phyloP scores from a whole-genome alignment of 2,113 vertebrate species.

The Corythoichthys haematopterus region DNA sequence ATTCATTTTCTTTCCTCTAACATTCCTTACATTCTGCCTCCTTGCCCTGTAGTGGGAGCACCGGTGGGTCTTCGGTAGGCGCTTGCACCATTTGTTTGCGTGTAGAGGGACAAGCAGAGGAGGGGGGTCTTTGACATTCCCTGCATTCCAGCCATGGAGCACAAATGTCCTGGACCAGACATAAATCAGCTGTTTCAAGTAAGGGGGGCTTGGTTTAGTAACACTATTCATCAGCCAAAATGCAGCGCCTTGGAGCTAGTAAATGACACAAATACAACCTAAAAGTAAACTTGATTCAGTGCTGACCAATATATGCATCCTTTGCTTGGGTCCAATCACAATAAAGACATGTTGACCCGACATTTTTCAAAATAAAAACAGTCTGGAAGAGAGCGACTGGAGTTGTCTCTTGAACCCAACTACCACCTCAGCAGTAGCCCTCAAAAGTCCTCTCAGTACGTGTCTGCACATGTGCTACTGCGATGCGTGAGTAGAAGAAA shows the following conservation, averaged over 20 bases:
- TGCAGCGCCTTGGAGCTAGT: conserved; percentile 27
- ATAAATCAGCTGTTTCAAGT: conserved; percentile 72
- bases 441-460: not conserved
- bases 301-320: conserved; percentile 25
- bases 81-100: conserved; percentile 65
- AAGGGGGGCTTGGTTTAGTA: conserved; percentile 11
- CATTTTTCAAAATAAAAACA: conserved; percentile 22
- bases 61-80: conserved; percentile 52
- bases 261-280: conserved; percentile 41
- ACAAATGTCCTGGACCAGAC: conserved; percentile 65
- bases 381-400: conserved; percentile 16
- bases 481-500: conserved; percentile 7
- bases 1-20: conserved; percentile 52
- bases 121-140: conserved; percentile 68
- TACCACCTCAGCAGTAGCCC: conserved; percentile 7
- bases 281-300: conserved; percentile 43
- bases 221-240: conserved; percentile 18
- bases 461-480: not conserved
- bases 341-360: conserved; percentile 38
- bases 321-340: conserved; percentile 19
- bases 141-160: conserved; percentile 64
- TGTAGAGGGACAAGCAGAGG: conserved; percentile 55
- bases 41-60: conserved; percentile 59
- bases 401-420: conserved; percentile 24
- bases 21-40: conserved; percentile 66